Base-by-base conservation (phyloP, 2,797 vertebrate genomes). In the Threskiornis aethiopicus region DNA sequence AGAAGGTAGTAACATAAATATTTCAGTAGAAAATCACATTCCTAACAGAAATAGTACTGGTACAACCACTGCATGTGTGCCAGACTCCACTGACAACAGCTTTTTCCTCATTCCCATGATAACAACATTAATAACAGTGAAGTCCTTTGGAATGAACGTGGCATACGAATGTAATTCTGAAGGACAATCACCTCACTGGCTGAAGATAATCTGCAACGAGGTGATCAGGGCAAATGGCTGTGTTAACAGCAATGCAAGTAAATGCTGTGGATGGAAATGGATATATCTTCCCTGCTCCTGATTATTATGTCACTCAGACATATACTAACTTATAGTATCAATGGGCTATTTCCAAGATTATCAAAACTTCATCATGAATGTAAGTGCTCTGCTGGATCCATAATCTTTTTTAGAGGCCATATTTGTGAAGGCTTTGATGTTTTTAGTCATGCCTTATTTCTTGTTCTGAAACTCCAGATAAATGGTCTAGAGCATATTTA, bases 121-220 rank as follows among this genome's bases (percentile, higher is more conserved):
- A 89, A 66, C 49, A 85, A 62, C 52, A 73, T 91, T 82, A 92
- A 83, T 96, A 95, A 90, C 31, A 2, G 3, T 33, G 44, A 73
- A 95, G 76, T 87, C 54, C 37, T 93, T 92, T 79, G 93, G 49
- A 95, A 84, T 31, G 94, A 95, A 95, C 93, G 84, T 96, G 79
- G 90, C 55, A 5, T 91, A 31, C 6, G 20, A 88, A 39, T 75
- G n/a, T 29, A 76, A 88, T 86, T 94, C 93, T 61, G 93, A 92
- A 97, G 77, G 79, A 77, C 90, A 78, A 78, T 39, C 88, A 73
- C 42, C 73, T 93, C 83, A 55, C 52, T 88, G 91, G 76, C 41
- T 1, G 1, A 85, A 75, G 26, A 57, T 80, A 87, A 79, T 86
- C 77, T 87, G 31, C 73, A 89, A 33, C 29, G 84, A 70, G 62